Conservation (phyloP, 2,888 invertebrate genomes). For the Patella depressa region DNA sequence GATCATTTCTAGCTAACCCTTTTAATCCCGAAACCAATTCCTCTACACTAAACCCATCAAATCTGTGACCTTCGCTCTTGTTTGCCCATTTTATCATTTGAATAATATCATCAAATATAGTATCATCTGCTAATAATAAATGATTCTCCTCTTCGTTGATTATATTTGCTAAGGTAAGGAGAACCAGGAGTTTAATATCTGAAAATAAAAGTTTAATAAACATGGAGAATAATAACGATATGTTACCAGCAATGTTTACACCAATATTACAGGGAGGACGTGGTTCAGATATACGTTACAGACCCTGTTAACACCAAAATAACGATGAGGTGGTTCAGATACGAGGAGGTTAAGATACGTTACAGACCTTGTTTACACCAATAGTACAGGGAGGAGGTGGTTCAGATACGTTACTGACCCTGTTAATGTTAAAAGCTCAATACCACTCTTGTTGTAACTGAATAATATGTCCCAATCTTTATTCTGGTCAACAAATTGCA, state of each 20-base stretch:
- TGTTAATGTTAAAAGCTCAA: too few relatives aligned
- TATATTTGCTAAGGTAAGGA: constrained; percentile 53
- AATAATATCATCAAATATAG: constrained; percentile 50
- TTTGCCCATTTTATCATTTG: constrained; percentile 40
- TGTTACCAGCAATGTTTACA: neutral
- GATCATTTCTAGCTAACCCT: constrained; percentile 53
- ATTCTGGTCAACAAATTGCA: too few relatives aligned
- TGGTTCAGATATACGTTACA: neutral
- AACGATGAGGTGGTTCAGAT: neutral
- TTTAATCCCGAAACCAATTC: constrained; percentile 55
- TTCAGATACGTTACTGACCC: too few relatives aligned
- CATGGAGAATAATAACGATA: neutral
- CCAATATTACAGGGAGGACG: neutral
- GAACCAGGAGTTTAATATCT: constrained; percentile 54
- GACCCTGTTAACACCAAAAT: neutral
- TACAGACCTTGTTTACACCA: too few relatives aligned
- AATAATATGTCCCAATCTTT: too few relatives aligned
- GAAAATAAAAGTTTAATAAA: constrained; percentile 22
- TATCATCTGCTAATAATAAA: constrained; percentile 45
- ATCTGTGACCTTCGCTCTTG: constrained; percentile 35
- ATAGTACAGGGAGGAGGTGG: too few relatives aligned
- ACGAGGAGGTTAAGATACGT: too few relatives aligned
- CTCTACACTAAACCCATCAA: constrained; percentile 50
- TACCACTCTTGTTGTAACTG: too few relatives aligned
- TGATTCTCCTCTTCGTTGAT: constrained; percentile 52